Base-by-base conservation (phyloP, 1,140 invertebrate species). In the Akabosia matsudoensis region DNA sequence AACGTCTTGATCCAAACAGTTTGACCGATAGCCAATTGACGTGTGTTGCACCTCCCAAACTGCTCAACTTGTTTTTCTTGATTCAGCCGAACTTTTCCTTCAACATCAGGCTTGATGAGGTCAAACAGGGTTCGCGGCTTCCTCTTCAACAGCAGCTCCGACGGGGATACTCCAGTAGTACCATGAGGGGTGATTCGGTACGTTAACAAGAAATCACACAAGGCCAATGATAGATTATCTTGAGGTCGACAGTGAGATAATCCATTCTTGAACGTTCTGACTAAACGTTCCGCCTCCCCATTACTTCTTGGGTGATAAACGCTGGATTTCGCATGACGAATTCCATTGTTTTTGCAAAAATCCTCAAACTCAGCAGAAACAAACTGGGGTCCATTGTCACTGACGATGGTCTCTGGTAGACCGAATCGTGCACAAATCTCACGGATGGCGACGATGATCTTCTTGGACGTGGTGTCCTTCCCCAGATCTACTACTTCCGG, bases 381-480 rank as follows among this genome's bases (percentile, higher is more conserved):
- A 78, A 87, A 88, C 64, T 85, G 81, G 16, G 84, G 82, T 33
- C 83, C 84, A 78, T 85, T 84, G 79, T 88, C 87, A 0, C 83
- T 83, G 30, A 87, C 83, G 3, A 87, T 51, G 61, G 80, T 80
- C 26, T 83, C 70, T 2, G 85, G 85, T 54, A 86, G 77, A 13
- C 85, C 86, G 78, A 84, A 83, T 56, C 78, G 76, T n/a, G 83
- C 78, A 82, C 86, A 86, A 7, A 84, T 82, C 18, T 76, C 54
- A 18, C 80, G 73, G 22, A 84, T 56, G 45, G 45, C 78, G 28
- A 56, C 64, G 16, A 82, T 80, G 0, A 79, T 67, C 2, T 70
- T 45, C 0, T 31, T 22, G 33, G 75, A 74, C 14, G 72, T 74
- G 16, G 76, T 79, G 51, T 51, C 70, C 22, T 33, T 67, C 74